Evolutionary conservation across 2,113 vertebrate genomes (phyloP).

Genomic region (Strigops habroptila): DNA sequence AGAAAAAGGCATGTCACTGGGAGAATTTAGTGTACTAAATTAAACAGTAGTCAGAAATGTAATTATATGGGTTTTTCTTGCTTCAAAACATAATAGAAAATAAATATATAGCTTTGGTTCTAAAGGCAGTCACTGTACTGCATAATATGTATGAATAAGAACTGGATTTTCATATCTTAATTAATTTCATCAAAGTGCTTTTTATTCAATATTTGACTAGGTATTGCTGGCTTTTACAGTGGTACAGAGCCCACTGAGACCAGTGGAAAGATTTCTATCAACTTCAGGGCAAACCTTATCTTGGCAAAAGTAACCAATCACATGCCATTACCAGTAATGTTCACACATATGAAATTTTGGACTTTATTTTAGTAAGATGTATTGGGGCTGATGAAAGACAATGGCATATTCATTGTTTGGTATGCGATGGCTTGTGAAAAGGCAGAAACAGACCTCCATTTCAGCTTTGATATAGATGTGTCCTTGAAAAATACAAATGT

Average conservation of each 20-base stretch:
- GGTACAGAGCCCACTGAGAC: too few relatives aligned
- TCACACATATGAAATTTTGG: too few relatives aligned
- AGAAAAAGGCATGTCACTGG: not conserved
- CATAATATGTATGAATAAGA: not conserved
- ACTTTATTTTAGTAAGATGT: not conserved
- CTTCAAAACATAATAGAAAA: not conserved
- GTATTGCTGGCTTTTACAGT: too few relatives aligned
- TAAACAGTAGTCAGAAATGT: not conserved
- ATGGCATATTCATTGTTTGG: not conserved
- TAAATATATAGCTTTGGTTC: not conserved
- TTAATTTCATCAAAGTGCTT: not conserved
- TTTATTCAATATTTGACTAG: not conserved
- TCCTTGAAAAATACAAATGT: not conserved
- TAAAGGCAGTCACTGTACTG: not conserved
- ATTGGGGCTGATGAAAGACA: not conserved
- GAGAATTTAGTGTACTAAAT: not conserved
- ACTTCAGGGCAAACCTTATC: too few relatives aligned
- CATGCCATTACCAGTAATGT: too few relatives aligned
- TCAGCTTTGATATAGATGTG: not conserved
- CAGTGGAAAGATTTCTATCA: too few relatives aligned
- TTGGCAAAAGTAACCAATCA: too few relatives aligned
- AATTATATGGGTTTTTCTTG: not conserved
- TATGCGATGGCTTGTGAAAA: rapidly evolving
- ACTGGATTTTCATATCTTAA: not conserved
- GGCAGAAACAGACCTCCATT: not conserved